Percentiles rank a stretch among this genome's conserved stretches.
These are phyloP conservation scores for Deroptyus accipitrinus DNA, from an alignment of 2,113 vertebrate genomes.

Conservation along the genomic window DNA sequence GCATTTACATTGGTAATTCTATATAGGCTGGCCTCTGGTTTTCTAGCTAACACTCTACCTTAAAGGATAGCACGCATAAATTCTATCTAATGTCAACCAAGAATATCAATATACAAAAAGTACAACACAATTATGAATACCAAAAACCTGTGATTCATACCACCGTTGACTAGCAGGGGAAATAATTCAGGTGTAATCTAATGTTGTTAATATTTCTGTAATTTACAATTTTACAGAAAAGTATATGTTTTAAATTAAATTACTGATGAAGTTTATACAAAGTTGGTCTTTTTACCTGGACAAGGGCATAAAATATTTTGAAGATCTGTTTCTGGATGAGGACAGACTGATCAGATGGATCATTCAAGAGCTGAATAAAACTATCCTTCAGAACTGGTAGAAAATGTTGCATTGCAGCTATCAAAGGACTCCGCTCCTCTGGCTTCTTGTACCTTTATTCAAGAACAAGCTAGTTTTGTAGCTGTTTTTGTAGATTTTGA, in stretches of 20 bases:
- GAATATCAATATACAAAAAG: not conserved
- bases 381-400: constrained; percentile 96
- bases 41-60: not conserved
- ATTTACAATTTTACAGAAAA: not conserved
- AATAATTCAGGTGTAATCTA: not conserved
- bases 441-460: constrained; percentile 94
- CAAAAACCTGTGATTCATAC: not conserved
- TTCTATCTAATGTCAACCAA: not conserved
- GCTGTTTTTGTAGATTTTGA: not conserved
- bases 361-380: constrained; percentile 91
- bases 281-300: constrained; percentile 82
- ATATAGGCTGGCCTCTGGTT: not conserved
- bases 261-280: not conserved
- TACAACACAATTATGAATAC: not conserved
- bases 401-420: constrained; percentile 98
- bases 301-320: constrained; percentile 98
- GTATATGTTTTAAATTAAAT: not conserved
- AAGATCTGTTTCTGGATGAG: constrained; percentile 99
- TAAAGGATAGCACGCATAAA: not conserved
- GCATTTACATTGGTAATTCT: not conserved
- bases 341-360: constrained; percentile 93
- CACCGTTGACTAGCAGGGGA: not conserved
- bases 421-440: constrained; percentile 91
- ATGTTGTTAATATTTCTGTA: not conserved
- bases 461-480: constrained; percentile 53